Conservation (phyloP, 2,888 invertebrate genomes). For the Entomobrya multifasciata region DNA sequence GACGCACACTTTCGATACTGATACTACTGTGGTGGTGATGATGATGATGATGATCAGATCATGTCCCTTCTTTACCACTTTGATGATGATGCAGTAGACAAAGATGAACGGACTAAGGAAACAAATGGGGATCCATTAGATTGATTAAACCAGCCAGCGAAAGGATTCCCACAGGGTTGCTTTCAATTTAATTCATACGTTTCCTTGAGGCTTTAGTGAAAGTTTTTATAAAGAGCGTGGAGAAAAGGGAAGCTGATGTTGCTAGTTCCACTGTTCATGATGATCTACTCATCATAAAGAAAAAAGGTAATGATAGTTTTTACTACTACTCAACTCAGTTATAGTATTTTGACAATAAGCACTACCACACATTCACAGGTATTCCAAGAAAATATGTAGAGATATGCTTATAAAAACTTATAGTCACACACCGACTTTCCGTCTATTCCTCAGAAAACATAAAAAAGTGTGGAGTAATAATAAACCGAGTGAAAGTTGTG, state of each 20-base stretch:
- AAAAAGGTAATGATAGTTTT: conserved; percentile 73
- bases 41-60: too few relatives aligned
- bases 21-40: neutral
- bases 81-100: conserved; percentile 59
- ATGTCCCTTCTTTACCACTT: conserved; percentile 44
- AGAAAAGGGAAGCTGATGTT: neutral
- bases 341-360: conserved; percentile 66
- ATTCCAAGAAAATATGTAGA: conserved; percentile 11
- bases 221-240: conserved; percentile 51
- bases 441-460: neutral
- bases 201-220: conserved; percentile 68
- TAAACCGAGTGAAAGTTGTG: conserved; percentile 11
- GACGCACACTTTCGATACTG: neutral
- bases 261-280: neutral
- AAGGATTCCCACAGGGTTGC: conserved; percentile 74
- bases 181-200: conserved; percentile 73
- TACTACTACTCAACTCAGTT: conserved; percentile 56
- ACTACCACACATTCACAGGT: neutral
- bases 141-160: conserved; percentile 71
- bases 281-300: conserved; percentile 63
- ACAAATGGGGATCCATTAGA: conserved; percentile 73
- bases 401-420: neutral
- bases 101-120: conserved; percentile 70
- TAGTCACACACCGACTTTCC: neutral
- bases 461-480: conserved; percentile 23